Conservation (phyloP, 2,888 invertebrate genomes). For the Drosophila austrosaltans region DNA sequence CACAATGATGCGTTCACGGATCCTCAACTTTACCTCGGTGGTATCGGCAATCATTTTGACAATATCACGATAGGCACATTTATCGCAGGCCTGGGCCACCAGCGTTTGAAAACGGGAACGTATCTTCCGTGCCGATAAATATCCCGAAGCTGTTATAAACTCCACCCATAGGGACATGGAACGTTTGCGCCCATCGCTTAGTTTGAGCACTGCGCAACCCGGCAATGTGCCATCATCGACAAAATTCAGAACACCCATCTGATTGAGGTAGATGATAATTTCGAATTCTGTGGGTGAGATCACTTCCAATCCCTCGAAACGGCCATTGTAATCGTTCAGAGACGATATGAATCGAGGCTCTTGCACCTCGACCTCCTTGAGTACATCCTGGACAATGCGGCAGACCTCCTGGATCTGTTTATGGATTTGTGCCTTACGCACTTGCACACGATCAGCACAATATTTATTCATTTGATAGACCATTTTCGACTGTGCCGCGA, state of each 20-base stretch:
- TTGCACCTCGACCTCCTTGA: slow-evolving; percentile 97
- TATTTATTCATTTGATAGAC: slow-evolving; percentile 98
- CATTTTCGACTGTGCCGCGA: slow-evolving; percentile 97
- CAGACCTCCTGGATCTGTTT: slow-evolving; percentile 96
- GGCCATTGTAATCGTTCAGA: slow-evolving; percentile 93
- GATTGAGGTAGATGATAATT: slow-evolving; percentile 96
- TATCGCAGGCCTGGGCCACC: slow-evolving; percentile 96
- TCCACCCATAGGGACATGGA: slow-evolving; percentile 99
- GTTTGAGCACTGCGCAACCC: slow-evolving; percentile 96
- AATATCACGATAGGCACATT: slow-evolving; percentile 95
- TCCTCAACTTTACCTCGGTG: slow-evolving; percentile 95
- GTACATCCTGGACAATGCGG: slow-evolving; percentile 96
- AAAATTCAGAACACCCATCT: slow-evolving; percentile 99
- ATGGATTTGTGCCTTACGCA: slow-evolving; percentile 92
- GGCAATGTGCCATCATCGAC: slow-evolving; percentile 97
- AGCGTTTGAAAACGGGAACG: slow-evolving; percentile 96
- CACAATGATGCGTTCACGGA: slow-evolving; percentile 95
- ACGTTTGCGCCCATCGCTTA: slow-evolving; percentile 97
- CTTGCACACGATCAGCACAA: slow-evolving; percentile 95
- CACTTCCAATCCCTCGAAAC: slow-evolving; percentile 96
- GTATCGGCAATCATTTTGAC: slow-evolving; percentile 98
- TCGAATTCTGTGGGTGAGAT: slow-evolving; percentile 97
- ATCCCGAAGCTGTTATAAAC: slow-evolving; percentile 98
- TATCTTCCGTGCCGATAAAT: slow-evolving; percentile 97
- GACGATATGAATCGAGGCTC: slow-evolving; percentile 97